Evolutionary conservation across 2,797 vertebrate species (phyloP).

Genomic region (Pygocentrus nattereri): DNA sequence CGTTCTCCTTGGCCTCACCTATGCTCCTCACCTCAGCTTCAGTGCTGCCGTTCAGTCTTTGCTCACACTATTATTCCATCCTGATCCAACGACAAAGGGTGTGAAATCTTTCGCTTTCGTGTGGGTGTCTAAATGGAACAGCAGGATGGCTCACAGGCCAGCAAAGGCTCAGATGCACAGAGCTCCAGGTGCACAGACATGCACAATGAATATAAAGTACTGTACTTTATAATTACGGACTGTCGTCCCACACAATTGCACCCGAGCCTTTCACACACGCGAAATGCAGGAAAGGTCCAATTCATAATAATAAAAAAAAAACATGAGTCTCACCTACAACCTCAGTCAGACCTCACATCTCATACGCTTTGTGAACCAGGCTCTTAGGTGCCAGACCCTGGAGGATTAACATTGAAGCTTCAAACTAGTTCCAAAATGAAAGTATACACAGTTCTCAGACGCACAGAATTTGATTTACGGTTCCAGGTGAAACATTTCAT

Average conservation of each 20-base stretch:
- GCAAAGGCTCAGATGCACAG: slow-evolving; percentile 69
- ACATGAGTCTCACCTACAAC: neutral
- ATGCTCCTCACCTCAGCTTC: slow-evolving; percentile 13
- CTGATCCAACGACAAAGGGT: slow-evolving; percentile 76
- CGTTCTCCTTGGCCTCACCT: neutral
- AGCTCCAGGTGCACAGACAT: slow-evolving; percentile 24
- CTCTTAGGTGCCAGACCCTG: neutral
- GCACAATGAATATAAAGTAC: slow-evolving; percentile 35
- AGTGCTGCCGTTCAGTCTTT: slow-evolving; percentile 68
- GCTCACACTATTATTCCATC: slow-evolving; percentile 74
- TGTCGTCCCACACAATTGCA: neutral
- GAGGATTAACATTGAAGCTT: neutral
- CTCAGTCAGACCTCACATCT: neutral
- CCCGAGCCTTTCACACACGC: neutral
- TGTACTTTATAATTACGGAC: neutral
- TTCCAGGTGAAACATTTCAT: too few relatives aligned
- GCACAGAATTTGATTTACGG: too few relatives aligned
- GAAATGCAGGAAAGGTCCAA: neutral
- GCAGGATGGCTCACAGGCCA: slow-evolving; percentile 67
- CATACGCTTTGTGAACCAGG: neutral
- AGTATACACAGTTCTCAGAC: too few relatives aligned
- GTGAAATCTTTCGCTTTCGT: slow-evolving; percentile 68
- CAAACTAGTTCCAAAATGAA: neutral
- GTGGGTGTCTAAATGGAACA: slow-evolving; percentile 76
- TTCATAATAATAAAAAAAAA: neutral